These are phyloP conservation scores for Platyrinchus mystaceus DNA, from an alignment of 2,797 vertebrate genomes.

Conservation along the genomic window DNA sequence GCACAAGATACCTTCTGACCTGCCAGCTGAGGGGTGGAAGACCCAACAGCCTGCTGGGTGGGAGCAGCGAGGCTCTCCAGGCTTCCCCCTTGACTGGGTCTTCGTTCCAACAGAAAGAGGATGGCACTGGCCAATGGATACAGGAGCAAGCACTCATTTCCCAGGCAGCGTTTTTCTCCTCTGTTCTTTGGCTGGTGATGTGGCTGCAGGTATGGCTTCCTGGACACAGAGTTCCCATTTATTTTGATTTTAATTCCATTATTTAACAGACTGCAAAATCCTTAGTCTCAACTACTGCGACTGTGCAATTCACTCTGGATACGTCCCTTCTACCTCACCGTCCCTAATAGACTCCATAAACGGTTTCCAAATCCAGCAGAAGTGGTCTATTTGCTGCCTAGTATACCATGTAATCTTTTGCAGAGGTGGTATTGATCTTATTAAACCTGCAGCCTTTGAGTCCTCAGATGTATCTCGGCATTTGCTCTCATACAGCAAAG, in stretches of 20 bases:
- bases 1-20: background rate
- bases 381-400: constrained; percentile 81
- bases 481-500: constrained; percentile 36
- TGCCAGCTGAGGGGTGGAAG: background rate
- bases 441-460: constrained; percentile 67
- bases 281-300: background rate
- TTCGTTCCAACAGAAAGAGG: background rate
- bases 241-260: constrained; percentile 36
- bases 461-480: constrained; percentile 46
- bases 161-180: background rate
- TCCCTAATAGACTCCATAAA: constrained; percentile 74
- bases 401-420: constrained; percentile 78
- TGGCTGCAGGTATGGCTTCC: background rate
- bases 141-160: background rate
- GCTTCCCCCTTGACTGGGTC: background rate
- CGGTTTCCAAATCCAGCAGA: constrained; percentile 73
- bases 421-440: constrained; percentile 78
- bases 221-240: background rate
- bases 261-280: constrained; percentile 39
- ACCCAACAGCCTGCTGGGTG: background rate
- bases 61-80: background rate
- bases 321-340: constrained; percentile 52
- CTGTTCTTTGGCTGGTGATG: background rate
- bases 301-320: background rate
- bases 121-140: fast-evolving